Conservation (phyloP, 2,888 invertebrate genomes). For the Alviniconcha strummeri region DNA sequence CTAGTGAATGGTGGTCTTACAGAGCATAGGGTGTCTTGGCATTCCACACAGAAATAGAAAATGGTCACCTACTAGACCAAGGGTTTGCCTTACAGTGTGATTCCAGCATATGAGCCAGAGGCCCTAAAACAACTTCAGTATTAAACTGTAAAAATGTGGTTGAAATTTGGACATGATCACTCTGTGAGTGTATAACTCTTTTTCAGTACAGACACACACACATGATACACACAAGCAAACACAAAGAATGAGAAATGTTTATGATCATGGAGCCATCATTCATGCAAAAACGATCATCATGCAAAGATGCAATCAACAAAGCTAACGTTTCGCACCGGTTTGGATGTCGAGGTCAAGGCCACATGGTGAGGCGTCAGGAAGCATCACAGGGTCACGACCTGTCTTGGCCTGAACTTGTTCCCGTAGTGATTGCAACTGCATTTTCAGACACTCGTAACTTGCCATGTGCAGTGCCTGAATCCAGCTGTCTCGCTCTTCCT, state of each 20-base stretch:
- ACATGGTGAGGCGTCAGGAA: conserved; percentile 52
- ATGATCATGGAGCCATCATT: too few species aligned
- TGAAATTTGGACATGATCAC: too few species aligned
- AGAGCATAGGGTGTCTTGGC: too few species aligned
- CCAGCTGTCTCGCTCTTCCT: conserved; percentile 90
- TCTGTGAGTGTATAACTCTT: too few species aligned
- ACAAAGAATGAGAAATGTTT: neutral
- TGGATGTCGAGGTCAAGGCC: conserved; percentile 60
- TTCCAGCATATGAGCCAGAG: too few species aligned
- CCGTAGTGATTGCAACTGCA: conserved; percentile 79
- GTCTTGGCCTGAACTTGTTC: conserved; percentile 70
- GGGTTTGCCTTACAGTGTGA: too few species aligned
- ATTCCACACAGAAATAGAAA: too few species aligned
- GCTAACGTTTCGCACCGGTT: conserved; percentile 45
- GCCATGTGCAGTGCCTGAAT: conserved; percentile 88
- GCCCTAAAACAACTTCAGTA: too few species aligned
- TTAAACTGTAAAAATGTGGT: too few species aligned
- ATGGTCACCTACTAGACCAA: too few species aligned
- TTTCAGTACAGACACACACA: neutral
- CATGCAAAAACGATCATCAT: too few species aligned
- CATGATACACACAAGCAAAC: neutral
- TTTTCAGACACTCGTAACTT: conserved; percentile 87
- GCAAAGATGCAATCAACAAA: neutral
- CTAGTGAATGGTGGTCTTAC: too few species aligned
- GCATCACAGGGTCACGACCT: conserved; percentile 66